A percentile compares a stretch with the other conserved stretches of the same genome.
Conservation (phyloP, 2,888 invertebrate genomes). For the Pycnomerus fuliginosus region DNA sequence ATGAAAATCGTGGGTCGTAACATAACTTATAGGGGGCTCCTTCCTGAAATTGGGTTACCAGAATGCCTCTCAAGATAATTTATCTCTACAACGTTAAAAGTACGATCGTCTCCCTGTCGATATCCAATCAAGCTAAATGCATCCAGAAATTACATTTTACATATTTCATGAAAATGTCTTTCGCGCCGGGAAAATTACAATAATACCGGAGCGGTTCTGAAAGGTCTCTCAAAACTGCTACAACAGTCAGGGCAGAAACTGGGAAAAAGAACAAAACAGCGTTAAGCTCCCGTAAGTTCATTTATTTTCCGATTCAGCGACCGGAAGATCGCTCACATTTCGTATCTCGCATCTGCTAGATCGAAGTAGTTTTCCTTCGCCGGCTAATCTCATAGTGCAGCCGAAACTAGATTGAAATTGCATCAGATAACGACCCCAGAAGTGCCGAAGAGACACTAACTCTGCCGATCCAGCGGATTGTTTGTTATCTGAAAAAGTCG, state of each 20-base stretch:
- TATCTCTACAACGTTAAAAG: constrained; percentile 8
- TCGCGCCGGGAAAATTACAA: no score
- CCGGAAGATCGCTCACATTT: constrained; percentile 26
- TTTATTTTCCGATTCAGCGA: constrained; percentile 28
- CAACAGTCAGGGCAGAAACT: no score
- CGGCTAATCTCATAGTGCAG: no score
- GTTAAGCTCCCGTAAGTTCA: no score
- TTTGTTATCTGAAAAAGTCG: no score
- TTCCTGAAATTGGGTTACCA: constrained; percentile 12
- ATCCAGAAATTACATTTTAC: no score
- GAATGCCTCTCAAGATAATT: constrained; percentile 13
- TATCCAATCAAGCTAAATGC: constrained; percentile 5
- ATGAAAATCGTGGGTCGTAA: constrained; percentile 1
- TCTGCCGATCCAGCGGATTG: constrained; percentile 9
- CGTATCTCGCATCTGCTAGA: no score
- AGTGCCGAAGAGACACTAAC: constrained; percentile 14
- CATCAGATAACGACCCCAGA: constrained; percentile 9
- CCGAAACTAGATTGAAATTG: no score
- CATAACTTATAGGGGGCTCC: constrained; percentile 6
- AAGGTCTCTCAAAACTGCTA: no score
- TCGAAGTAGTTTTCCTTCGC: constrained; percentile 15
- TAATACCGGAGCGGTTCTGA: no score
- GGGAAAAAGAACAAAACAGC: no score
- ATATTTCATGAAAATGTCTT: no score
- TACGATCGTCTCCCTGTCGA: constrained; percentile 4